Evolutionary conservation across 2,888 invertebrate species (phyloP), one percentile per base, ranked within the genome.

Genomic region (Campoplex nolae): DNA sequence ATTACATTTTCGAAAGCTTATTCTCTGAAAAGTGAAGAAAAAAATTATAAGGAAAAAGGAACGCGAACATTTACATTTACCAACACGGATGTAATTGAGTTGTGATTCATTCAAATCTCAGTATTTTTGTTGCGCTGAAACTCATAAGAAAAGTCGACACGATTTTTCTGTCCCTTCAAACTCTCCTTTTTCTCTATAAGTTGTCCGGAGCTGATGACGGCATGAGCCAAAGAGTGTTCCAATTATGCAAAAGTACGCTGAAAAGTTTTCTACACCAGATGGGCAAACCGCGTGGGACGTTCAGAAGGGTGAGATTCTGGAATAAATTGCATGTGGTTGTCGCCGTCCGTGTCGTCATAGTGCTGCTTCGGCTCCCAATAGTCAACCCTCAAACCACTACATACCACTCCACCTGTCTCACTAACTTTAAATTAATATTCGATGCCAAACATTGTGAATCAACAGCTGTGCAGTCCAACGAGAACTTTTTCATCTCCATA

Each of bases 361-460:
- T 54, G 67, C 75, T 67, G 82, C 42, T 82, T 82, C 80, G 62
- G 65, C 51, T 38, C 67, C 82, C 74, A 58, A 82, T 76, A 48
- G 85, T 89, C 89, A 86, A 87, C 35, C 54, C 28, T 56, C 51
- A 38, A 28, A 70, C 45, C 70, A 38, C 32, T 35, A 32, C 35
- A 38, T 35, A 3, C 48, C 73, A 23, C 56, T 54, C 68, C 54
- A 48, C 65, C 73, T 73, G 32, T 28, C 82, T 88, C 87, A 68
- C 76, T 80, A 92, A 93, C 90, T 93, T 92, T 92, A 90, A 93
- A 93, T 93, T 93, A 93, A 93, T 93, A 93, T 92, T 92, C 90
- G 89, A 89, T 88, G 89, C 89, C 89, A 90, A 92, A 92, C 90
- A 91, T 92, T 91, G 91, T 92, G 92, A 92, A 93, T 93, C 92